Conservation (phyloP, 2,888 invertebrate species). For the Amorpha juglandis region DNA sequence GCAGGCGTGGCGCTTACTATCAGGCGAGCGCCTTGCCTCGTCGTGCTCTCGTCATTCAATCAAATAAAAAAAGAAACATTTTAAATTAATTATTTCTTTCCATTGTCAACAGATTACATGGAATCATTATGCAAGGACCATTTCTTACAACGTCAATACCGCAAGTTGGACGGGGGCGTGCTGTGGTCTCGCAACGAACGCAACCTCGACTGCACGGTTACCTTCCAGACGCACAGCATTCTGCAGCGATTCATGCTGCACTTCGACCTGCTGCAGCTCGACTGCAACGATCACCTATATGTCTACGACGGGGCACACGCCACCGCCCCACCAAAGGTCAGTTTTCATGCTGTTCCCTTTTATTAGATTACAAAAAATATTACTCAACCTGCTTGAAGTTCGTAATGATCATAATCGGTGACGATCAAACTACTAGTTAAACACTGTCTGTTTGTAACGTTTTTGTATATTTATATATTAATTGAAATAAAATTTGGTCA, state of each 20-base stretch:
- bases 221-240: conserved; percentile 97
- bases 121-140: conserved; percentile 95
- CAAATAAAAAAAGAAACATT: too few relatives aligned
- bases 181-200: conserved; percentile 95
- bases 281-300: conserved; percentile 96
- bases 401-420: too few relatives aligned
- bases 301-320: conserved; percentile 97
- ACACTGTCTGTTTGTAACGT: too few relatives aligned
- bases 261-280: conserved; percentile 95
- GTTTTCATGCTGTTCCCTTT: background rate
- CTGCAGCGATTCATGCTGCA: conserved; percentile 97
- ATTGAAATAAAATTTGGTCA: too few relatives aligned
- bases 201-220: conserved; percentile 95
- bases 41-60: too few relatives aligned
- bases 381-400: too few relatives aligned
- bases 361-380: background rate
- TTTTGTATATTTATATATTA: too few relatives aligned
- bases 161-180: conserved; percentile 96
- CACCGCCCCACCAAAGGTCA: conserved; percentile 93
- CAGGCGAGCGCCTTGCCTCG: too few relatives aligned
- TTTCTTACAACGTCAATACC: conserved; percentile 93
- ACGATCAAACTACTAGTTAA: too few relatives aligned
- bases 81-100: too few relatives aligned
- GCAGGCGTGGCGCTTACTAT: too few relatives aligned
- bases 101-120: conserved; percentile 91